These are phyloP conservation scores for Isichthys henryi DNA, from an alignment of 2,113 vertebrate genomes.

Conservation along the genomic window DNA sequence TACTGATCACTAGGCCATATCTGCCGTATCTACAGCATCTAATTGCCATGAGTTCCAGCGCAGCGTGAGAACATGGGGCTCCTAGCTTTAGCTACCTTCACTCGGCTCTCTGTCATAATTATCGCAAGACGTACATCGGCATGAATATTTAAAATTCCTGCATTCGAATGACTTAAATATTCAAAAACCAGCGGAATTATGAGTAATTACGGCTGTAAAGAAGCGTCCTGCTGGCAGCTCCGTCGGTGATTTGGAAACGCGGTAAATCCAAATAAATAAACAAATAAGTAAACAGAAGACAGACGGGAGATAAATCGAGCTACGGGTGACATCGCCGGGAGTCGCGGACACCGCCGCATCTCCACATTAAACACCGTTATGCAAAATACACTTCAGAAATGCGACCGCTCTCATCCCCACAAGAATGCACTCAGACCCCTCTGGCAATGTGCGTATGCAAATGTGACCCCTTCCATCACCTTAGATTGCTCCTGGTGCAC, in stretches of 20 bases:
- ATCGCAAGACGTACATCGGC: background rate
- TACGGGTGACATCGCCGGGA: background rate
- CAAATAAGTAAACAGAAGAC: background rate
- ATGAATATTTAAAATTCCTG: background rate
- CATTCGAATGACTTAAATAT: constrained; percentile 5
- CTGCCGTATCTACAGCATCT: background rate
- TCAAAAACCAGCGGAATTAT: background rate
- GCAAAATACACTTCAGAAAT: background rate
- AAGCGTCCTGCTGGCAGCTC: background rate
- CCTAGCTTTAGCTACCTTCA: background rate
- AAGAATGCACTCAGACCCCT: background rate
- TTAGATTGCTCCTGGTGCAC: background rate
- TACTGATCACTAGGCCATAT: constrained; percentile 18
- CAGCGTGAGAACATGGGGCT: background rate
- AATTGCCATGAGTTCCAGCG: constrained; percentile 3
- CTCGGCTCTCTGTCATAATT: background rate
- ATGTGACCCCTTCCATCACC: constrained; percentile 1
- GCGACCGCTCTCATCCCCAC: background rate
- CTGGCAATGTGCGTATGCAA: background rate
- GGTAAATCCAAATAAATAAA: constrained; percentile 5
- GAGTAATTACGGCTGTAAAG: constrained; percentile 12
- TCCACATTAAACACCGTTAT: background rate
- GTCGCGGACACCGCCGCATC: background rate
- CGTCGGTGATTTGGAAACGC: background rate
- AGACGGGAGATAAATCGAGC: background rate